Conservation (phyloP, 2,113 vertebrate genomes). For the Microcebus lehilahytsara region DNA sequence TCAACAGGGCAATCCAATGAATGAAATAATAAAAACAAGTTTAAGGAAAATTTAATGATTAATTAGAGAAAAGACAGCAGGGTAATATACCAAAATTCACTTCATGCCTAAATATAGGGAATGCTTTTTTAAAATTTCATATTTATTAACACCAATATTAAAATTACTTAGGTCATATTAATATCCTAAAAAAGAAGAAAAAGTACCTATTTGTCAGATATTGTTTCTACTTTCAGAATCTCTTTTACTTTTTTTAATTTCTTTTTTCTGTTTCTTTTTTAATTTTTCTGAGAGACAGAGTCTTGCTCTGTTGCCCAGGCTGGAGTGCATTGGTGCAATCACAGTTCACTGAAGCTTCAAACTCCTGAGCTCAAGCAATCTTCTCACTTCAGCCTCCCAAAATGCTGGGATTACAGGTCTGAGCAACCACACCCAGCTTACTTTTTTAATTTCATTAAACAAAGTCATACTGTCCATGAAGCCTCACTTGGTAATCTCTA, state of each 20-base stretch:
- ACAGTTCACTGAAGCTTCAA: too few species aligned
- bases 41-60: neutral
- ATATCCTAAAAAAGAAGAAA: neutral
- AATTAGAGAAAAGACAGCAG: neutral
- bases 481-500: neutral
- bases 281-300: too few species aligned
- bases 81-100: neutral
- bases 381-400: too few species aligned
- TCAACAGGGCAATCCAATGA: neutral
- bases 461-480: neutral
- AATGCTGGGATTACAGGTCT: too few species aligned
- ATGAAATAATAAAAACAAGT: neutral
- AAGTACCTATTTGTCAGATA: neutral
- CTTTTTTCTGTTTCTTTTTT: too few species aligned
- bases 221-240: neutral
- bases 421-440: too few species aligned
- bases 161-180: neutral
- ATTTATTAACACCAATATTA: neutral
- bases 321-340: too few species aligned
- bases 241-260: neutral
- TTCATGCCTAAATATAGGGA: neutral
- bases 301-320: too few species aligned
- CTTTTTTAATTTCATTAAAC: neutral
- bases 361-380: too few species aligned
- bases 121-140: neutral